Conservation (phyloP, 2,797 vertebrate species). For the Myotis pilosus region DNA sequence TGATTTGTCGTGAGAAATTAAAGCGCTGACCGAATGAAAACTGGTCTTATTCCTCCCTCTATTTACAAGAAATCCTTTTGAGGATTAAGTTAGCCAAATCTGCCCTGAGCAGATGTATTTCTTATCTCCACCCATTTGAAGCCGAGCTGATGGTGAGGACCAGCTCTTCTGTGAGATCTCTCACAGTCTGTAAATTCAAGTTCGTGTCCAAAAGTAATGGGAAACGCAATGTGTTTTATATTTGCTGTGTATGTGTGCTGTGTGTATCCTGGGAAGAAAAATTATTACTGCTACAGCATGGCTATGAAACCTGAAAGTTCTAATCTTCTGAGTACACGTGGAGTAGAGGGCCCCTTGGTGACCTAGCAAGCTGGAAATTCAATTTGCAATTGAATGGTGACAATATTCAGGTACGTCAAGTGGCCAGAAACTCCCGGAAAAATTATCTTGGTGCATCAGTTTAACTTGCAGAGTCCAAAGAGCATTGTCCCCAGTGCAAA, state of each 20-base stretch:
- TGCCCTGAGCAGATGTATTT: neutral
- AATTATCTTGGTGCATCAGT: neutral
- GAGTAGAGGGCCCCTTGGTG: constrained; percentile 40
- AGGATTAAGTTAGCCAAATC: constrained; percentile 48
- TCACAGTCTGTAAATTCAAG: constrained; percentile 37
- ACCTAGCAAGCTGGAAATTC: constrained; percentile 55
- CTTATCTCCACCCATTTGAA: constrained; percentile 34
- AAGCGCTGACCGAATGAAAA: constrained; percentile 45
- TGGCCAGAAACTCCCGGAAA: neutral
- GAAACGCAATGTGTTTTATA: constrained; percentile 23
- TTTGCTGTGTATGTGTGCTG: neutral
- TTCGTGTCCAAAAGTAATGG: constrained; percentile 34
- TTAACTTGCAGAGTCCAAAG: neutral
- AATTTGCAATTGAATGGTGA: constrained; percentile 43
- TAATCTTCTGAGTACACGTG: constrained; percentile 21
- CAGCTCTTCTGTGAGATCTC: neutral
- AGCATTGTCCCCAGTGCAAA: neutral
- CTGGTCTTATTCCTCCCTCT: constrained; percentile 54
- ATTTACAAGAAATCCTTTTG: constrained; percentile 58
- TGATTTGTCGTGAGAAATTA: constrained; percentile 62
- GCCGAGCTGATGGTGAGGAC: neutral
- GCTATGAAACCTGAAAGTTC: constrained; percentile 65
- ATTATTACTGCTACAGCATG: constrained; percentile 11
- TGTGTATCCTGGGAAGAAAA: constrained; percentile 46
- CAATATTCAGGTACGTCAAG: neutral